A percentile compares a stretch with the other conserved stretches of the same genome.
Conservation (phyloP, 2,113 vertebrate species). For the Hypanus sabinus region DNA sequence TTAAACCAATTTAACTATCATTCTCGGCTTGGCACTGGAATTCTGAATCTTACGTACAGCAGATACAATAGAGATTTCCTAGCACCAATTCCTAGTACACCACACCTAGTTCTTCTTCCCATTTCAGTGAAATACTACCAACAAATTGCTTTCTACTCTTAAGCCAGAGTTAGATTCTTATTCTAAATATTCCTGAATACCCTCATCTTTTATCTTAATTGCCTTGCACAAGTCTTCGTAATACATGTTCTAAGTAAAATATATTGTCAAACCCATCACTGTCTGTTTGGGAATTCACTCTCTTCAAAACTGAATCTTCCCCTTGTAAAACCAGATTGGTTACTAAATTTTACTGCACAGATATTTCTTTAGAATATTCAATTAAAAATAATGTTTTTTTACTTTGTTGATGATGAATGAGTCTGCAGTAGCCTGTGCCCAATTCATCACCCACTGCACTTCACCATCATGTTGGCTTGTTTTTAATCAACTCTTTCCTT, state of each 20-base stretch:
- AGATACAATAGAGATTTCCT: not conserved
- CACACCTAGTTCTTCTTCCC: not conserved
- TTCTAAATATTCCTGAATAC: not conserved
- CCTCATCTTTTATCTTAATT: not conserved
- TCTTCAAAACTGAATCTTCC: not conserved
- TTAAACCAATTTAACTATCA: not conserved
- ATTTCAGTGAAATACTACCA: not conserved
- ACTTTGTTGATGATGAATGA: not conserved
- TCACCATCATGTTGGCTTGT: not conserved
- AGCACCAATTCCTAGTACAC: not conserved
- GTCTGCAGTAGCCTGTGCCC: not conserved
- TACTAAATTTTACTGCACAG: too few relatives aligned
- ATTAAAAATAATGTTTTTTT: not conserved
- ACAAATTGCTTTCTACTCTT: not conserved
- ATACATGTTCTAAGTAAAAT: not conserved
- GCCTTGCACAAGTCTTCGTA: not conserved
- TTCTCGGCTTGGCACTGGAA: not conserved
- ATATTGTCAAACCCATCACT: not conserved
- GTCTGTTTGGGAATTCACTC: not conserved
- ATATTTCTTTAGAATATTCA: not conserved
- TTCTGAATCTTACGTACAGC: not conserved
- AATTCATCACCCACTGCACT: not conserved
- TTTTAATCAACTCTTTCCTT: not conserved
- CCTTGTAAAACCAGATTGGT: not conserved
- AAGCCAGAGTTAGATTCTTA: not conserved